Conservation (phyloP, 2,888 invertebrate genomes). For the Polyommatus icarus region DNA sequence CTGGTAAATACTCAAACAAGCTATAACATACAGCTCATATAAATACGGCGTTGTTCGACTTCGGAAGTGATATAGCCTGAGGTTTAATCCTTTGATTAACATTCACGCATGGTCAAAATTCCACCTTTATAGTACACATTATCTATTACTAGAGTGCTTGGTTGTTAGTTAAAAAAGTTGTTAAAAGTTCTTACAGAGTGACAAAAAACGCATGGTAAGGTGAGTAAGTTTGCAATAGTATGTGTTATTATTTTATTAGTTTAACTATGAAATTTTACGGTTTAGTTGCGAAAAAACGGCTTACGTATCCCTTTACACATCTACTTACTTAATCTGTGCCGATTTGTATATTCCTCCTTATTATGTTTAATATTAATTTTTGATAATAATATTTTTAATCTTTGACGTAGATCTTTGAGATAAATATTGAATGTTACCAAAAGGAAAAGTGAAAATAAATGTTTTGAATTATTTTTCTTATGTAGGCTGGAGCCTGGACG, state of each 20-base stretch:
- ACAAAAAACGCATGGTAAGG: not conserved
- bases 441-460: not conserved
- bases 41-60: constrained; percentile 8
- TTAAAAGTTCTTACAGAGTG: no score
- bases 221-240: no score
- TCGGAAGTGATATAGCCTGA: not conserved
- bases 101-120: not conserved
- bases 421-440: no score
- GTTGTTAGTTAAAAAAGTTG: not conserved
- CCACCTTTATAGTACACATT: not conserved
- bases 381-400: no score
- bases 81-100: not conserved
- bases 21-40: not conserved
- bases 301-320: no score
- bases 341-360: no score
- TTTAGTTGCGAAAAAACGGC: no score
- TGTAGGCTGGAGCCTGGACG: not conserved
- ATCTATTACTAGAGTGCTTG: not conserved
- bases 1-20: not conserved
- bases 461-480: not conserved
- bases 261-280: no score
- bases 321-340: no score
- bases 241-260: no score
- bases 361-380: no score
- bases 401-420: no score